Conservation (phyloP, 2,797 vertebrate species). For the Holocentrus rufus region DNA sequence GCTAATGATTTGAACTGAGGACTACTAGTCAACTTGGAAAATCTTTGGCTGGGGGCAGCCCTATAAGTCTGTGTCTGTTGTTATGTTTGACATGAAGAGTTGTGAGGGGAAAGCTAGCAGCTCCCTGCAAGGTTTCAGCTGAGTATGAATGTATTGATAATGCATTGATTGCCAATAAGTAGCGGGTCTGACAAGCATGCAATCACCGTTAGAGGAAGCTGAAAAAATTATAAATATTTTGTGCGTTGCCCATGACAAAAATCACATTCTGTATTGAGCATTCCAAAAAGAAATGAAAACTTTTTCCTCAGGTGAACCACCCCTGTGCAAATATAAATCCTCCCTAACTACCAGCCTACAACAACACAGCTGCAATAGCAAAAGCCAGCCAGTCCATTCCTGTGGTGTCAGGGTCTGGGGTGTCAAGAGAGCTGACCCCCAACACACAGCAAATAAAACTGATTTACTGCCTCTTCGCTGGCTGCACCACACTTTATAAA, state of each 20-base stretch:
- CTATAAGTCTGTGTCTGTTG: too few relatives aligned
- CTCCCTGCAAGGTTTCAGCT: too few relatives aligned
- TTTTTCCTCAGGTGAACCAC: constrained; percentile 71
- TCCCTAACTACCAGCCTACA: constrained; percentile 66
- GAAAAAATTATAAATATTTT: background rate
- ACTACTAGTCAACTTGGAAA: too few relatives aligned
- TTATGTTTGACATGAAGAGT: too few relatives aligned
- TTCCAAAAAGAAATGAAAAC: constrained; percentile 10
- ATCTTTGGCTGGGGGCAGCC: too few relatives aligned
- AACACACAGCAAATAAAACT: constrained; percentile 82
- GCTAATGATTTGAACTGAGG: too few relatives aligned
- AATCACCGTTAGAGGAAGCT: background rate
- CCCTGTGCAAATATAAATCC: constrained; percentile 58
- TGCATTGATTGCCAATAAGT: too few relatives aligned
- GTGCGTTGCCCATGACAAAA: background rate
- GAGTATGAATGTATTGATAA: too few relatives aligned
- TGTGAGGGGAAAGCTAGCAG: too few relatives aligned
- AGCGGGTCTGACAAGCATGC: too few relatives aligned
- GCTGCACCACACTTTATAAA: constrained; percentile 81
- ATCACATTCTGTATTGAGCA: background rate
- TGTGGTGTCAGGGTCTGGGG: constrained; percentile 72
- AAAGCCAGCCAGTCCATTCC: constrained; percentile 71
- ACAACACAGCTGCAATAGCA: constrained; percentile 81
- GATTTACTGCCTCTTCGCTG: constrained; percentile 78
- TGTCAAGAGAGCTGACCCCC: constrained; percentile 81